phyloP scores from a whole-genome alignment of 2,888 invertebrate species.

The Hirtodrosophila alboralis region DNA sequence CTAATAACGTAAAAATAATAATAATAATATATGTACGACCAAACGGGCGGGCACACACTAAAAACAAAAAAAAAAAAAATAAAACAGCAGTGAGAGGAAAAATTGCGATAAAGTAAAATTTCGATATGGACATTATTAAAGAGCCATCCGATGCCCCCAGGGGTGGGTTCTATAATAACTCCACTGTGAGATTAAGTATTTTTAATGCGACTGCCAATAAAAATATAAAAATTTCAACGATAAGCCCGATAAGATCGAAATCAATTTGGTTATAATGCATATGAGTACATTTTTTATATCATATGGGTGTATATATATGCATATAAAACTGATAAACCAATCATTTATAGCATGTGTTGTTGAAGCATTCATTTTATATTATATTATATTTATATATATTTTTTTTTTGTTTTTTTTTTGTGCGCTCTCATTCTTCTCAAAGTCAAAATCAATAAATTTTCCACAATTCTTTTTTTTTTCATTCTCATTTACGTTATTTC shows the following conservation, averaged over 20 bases:
- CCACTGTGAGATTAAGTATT: slow-evolving; percentile 77
- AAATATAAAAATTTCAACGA: slow-evolving; percentile 78
- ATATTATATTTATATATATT: slow-evolving; percentile 41
- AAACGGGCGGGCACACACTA: slow-evolving; percentile 34
- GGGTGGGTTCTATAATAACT: slow-evolving; percentile 60
- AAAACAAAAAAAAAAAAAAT: slow-evolving; percentile 32
- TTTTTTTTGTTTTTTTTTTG: slow-evolving; percentile 10
- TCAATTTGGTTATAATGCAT: slow-evolving; percentile 69
- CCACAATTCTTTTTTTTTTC: slow-evolving; percentile 56
- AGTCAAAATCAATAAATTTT: slow-evolving; percentile 81
- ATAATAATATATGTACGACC: slow-evolving; percentile 55
- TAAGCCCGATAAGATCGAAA: slow-evolving; percentile 68
- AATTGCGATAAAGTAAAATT: slow-evolving; percentile 77
- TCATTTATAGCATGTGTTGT: slow-evolving; percentile 52
- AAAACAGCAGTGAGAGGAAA: slow-evolving; percentile 40
- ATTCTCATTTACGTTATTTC: slow-evolving; percentile 50
- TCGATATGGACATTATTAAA: slow-evolving; percentile 78
- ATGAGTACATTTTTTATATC: slow-evolving; percentile 10
- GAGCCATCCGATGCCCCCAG: slow-evolving; percentile 30
- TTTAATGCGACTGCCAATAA: slow-evolving; percentile 78
- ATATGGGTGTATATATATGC: slow-evolving; percentile 18
- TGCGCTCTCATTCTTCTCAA: slow-evolving; percentile 49
- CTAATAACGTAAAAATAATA: slow-evolving; percentile 77
- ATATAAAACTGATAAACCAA: slow-evolving; percentile 47
- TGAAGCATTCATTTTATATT: slow-evolving; percentile 36